phyloP scores from a whole-genome alignment of 2,113 vertebrate genomes.

The Castor canadensis region DNA sequence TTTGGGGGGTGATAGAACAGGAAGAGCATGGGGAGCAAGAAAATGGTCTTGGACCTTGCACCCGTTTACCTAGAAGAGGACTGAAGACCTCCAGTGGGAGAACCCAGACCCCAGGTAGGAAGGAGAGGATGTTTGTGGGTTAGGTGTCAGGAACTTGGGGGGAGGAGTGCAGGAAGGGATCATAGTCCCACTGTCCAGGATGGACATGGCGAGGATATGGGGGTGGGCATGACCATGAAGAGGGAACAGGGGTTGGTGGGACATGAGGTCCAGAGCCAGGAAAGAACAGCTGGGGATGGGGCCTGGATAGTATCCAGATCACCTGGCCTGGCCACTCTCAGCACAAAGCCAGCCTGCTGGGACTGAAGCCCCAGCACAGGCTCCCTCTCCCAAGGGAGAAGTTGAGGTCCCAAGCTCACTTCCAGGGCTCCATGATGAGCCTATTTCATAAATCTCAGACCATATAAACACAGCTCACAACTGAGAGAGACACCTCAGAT shows the following conservation, averaged over 20 bases:
- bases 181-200: not conserved
- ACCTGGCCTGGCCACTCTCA: fast-evolving
- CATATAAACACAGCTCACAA: not conserved
- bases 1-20: not conserved
- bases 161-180: not conserved
- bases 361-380: not conserved
- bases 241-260: not conserved
- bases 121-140: too few relatives aligned
- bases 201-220: not conserved
- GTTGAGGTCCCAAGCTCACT: not conserved
- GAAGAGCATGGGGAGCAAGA: not conserved
- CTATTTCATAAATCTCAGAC: not conserved
- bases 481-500: not conserved
- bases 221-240: fast-evolving
- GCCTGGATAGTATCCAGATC: not conserved
- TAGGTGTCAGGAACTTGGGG: not conserved
- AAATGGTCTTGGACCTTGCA: not conserved
- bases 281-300: not conserved
- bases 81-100: not conserved
- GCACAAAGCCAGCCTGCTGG: not conserved
- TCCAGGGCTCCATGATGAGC: not conserved
- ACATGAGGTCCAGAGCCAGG: too few relatives aligned
- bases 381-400: not conserved
- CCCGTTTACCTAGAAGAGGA: not conserved
- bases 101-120: not conserved